These are phyloP conservation scores for Rana temporaria DNA, from an alignment of 2,113 vertebrate species.

Conservation along the genomic window DNA sequence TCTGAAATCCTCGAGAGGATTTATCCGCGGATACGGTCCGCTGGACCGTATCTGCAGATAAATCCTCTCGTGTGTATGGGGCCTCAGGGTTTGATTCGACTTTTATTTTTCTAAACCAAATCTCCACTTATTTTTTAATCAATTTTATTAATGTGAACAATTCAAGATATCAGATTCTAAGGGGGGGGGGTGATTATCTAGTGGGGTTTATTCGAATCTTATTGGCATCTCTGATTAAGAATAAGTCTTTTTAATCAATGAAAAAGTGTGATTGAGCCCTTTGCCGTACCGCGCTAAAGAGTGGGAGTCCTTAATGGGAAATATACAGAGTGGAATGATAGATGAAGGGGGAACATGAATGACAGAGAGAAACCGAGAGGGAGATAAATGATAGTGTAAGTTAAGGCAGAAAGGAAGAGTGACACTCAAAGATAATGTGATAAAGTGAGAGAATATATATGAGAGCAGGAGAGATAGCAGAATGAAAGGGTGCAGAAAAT, in stretches of 20 bases:
- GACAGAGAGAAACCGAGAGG: slow-evolving; percentile 7
- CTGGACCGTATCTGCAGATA: too few relatives aligned
- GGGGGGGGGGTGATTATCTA: slow-evolving; percentile 16
- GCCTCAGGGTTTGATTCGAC: too few relatives aligned
- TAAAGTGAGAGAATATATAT: slow-evolving; percentile 24
- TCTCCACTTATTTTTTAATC: slow-evolving; percentile 28
- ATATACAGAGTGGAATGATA: slow-evolving; percentile 32
- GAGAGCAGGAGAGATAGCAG: not conserved
- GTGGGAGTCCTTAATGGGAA: slow-evolving; percentile 32
- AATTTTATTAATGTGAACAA: slow-evolving; percentile 50
- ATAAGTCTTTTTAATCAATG: slow-evolving; percentile 29
- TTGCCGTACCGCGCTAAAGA: not conserved
- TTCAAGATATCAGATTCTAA: slow-evolving; percentile 31
- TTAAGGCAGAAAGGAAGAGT: slow-evolving; percentile 17
- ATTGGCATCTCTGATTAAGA: slow-evolving; percentile 9
- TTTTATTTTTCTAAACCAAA: slow-evolving; percentile 2
- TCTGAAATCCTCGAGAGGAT: too few relatives aligned
- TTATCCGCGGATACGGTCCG: too few relatives aligned
- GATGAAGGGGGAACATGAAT: slow-evolving; percentile 23
- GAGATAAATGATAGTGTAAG: slow-evolving; percentile 41
- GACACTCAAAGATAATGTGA: slow-evolving; percentile 21
- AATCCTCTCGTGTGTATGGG: too few relatives aligned
- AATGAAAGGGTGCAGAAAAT: slow-evolving; percentile 26
- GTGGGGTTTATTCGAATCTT: slow-evolving; percentile 22
- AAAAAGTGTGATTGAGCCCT: slow-evolving; percentile 32